phyloP scores from a whole-genome alignment of 2,113 vertebrate genomes.

The Lasiurus borealis region DNA sequence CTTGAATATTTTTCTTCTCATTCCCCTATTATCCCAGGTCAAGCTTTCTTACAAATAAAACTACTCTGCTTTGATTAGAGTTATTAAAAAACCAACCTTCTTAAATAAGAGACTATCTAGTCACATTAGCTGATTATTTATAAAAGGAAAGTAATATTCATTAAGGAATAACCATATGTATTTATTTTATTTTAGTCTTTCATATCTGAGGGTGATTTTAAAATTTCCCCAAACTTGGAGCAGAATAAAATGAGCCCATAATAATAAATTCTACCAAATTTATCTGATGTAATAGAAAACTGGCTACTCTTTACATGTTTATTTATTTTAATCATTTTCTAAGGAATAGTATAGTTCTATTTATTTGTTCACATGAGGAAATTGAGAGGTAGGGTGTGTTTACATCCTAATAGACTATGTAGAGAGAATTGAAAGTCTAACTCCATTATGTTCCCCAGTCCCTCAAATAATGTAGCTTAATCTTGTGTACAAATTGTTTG shows the following conservation, averaged over 20 bases:
- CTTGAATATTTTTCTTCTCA: not conserved
- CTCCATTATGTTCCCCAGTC: not conserved
- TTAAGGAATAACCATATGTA: not conserved
- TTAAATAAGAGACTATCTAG: not conserved
- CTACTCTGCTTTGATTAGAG: not conserved
- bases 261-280: not conserved
- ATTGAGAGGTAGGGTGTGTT: not conserved
- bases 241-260: not conserved
- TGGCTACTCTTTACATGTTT: not conserved
- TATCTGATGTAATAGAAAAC: not conserved
- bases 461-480: not conserved
- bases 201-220: not conserved
- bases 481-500: constrained; percentile 13
- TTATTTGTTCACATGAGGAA: not conserved
- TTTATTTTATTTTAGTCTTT: not conserved
- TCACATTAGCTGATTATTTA: not conserved
- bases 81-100: not conserved
- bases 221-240: not conserved
- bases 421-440: not conserved
- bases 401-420: not conserved
- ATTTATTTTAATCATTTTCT: not conserved
- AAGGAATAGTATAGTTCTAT: not conserved
- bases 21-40: not conserved
- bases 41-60: not conserved
- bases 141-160: not conserved